A percentile compares a stretch with the other conserved stretches of the same genome.
Evolutionary conservation across 1,140 invertebrate species (phyloP).

Genomic region (Temnothorax longispinosus): DNA sequence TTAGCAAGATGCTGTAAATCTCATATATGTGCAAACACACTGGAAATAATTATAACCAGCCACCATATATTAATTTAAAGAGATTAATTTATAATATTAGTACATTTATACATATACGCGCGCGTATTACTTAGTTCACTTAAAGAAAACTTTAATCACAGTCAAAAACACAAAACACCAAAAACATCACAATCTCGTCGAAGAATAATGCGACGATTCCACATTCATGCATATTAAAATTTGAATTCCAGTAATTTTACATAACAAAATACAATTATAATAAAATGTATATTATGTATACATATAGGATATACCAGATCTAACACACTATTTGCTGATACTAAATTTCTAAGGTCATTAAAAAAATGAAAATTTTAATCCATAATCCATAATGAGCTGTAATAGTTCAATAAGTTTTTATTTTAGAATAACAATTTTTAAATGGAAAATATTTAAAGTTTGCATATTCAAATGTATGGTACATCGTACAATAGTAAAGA

Average conservation of each 20-base stretch:
- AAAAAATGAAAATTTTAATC: slow-evolving; percentile 14
- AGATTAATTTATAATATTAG: slow-evolving; percentile 48
- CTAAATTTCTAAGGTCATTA: background rate
- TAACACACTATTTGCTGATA: background rate
- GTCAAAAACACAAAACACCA: slow-evolving; percentile 22
- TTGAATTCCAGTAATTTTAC: slow-evolving; percentile 30
- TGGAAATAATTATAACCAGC: slow-evolving; percentile 75
- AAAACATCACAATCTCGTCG: slow-evolving; percentile 20
- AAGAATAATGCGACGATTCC: slow-evolving; percentile 13
- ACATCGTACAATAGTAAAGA: background rate
- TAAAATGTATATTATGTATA: background rate
- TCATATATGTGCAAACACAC: slow-evolving; percentile 70
- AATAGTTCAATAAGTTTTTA: background rate
- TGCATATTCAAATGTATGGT: background rate
- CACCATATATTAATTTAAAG: slow-evolving; percentile 74
- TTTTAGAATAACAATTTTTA: background rate
- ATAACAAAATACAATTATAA: slow-evolving; percentile 39
- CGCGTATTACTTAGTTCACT: slow-evolving; percentile 1
- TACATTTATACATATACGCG: background rate
- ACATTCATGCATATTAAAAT: slow-evolving; percentile 38
- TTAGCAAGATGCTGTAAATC: slow-evolving; percentile 66
- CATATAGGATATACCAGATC: background rate
- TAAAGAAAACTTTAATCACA: background rate
- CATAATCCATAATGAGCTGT: background rate
- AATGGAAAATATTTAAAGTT: background rate